Evolutionary conservation across 2,113 vertebrate genomes (phyloP).

Genomic region (Orycteropus afer): DNA sequence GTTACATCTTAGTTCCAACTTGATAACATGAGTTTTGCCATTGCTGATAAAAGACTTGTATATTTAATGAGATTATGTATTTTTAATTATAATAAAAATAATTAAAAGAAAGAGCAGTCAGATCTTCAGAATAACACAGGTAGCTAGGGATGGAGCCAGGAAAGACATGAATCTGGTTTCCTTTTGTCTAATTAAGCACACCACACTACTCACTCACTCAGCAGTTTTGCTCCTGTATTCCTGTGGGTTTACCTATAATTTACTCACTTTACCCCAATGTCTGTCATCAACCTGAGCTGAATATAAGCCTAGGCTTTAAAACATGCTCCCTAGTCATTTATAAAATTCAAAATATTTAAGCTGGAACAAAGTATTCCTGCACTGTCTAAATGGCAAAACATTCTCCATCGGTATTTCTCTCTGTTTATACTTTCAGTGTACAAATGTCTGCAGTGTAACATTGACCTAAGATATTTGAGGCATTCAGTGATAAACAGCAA

Average conservation of each 20-base stretch:
- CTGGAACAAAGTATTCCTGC: not conserved
- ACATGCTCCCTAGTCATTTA: not conserved
- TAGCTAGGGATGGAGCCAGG: not conserved
- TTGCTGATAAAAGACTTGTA: not conserved
- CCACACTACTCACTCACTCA: not conserved
- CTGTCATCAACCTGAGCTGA: not conserved
- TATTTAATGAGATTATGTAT: not conserved
- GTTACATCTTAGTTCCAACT: not conserved
- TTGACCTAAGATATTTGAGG: not conserved
- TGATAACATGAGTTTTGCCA: not conserved
- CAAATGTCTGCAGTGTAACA: not conserved
- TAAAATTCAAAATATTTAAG: constrained; percentile 15
- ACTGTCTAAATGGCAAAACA: not conserved
- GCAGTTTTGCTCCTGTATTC: not conserved
- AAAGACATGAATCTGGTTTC: not conserved
- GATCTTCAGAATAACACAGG: not conserved
- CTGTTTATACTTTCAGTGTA: not conserved
- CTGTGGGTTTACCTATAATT: not conserved
- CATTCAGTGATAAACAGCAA: not conserved
- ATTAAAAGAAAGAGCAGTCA: not conserved
- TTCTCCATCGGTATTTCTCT: not conserved
- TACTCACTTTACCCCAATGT: not conserved
- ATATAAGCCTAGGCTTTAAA: not conserved
- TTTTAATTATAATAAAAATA: constrained; percentile 18
- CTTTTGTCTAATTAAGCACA: not conserved